Base-by-base conservation (phyloP, 2,888 invertebrate genomes). In the Drosophila atripex region DNA sequence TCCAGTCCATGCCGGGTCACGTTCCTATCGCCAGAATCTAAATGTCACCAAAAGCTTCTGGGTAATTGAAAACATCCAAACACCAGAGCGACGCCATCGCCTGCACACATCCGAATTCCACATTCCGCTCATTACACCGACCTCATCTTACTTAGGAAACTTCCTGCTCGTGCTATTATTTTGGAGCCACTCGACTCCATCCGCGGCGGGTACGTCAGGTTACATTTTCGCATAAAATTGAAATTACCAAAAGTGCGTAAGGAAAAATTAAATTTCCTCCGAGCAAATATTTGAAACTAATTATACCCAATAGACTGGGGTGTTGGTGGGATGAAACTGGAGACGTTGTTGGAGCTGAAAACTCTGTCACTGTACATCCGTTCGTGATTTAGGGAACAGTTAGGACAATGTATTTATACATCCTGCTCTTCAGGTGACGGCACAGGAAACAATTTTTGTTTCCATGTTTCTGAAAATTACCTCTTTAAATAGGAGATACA, bases 271-370 rank as follows among this genome's bases (percentile, higher is more conserved):
- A 86, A 82, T 83, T 82, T 79, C 70, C 71, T 73, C 50, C 66
- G 71, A 46, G 76, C 72, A 86, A 84, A 85, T 86, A 84, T 84
- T 86, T 76, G 86, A 85, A 84, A 84, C 84, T 84, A 84, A 84
- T 87, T 84, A 84, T 87, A 77, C 87, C 85, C 87, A 85, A 85
- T 84, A 85, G 82, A 78, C 84, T 16, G 8, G 61, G 49, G 53
- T 28, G 60, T 39, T 23, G 30, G 41, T 60, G 35, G 38, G 28
- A 7, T n/a, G 11, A 3, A 28, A 25, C 18, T 23, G 23, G n/a
- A 41, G 50, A 28, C 32, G 55, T 51, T 35, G 25, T 28, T 18
- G 18, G 9, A 38, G 21, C 46, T 58, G 46, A 47, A 58, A 50
- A 55, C 50, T 30, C 66, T 66, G 47, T 76, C 82, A 77, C 76